Conservation (phyloP, 2,888 invertebrate genomes). For the Oscheius sp. region DNA sequence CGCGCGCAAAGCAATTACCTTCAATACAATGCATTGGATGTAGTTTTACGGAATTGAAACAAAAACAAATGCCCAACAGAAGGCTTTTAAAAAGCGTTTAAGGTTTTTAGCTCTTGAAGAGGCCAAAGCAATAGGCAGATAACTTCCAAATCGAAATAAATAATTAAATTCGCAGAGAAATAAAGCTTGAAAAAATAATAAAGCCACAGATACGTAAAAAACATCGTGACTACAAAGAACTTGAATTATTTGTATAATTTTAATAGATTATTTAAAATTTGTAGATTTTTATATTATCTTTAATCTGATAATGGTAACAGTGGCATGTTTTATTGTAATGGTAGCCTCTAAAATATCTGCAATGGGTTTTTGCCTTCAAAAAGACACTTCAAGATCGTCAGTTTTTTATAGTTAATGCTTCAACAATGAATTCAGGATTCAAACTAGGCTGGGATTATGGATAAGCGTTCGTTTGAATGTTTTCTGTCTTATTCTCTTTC, state of each 20-base stretch:
- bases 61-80: not conserved
- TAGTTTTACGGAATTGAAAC: no score
- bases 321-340: not conserved
- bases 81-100: no score
- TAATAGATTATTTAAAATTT: not conserved
- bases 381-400: not conserved
- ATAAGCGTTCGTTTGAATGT: not conserved
- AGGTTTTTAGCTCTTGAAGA: no score
- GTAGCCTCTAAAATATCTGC: not conserved
- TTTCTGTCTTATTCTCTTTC: constrained; percentile 8
- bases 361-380: not conserved
- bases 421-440: not conserved
- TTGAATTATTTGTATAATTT: no score
- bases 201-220: no score
- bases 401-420: not conserved
- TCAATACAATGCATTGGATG: no score
- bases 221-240: no score
- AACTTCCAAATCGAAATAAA: no score
- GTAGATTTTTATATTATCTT: constrained; percentile 3
- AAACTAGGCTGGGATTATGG: not conserved
- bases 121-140: no score
- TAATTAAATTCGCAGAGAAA: no score
- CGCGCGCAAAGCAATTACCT: no score
- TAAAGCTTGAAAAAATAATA: no score
- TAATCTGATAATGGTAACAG: constrained; percentile 14